phyloP scores from a whole-genome alignment of 2,113 vertebrate genomes.

The Suncus etruscus region DNA sequence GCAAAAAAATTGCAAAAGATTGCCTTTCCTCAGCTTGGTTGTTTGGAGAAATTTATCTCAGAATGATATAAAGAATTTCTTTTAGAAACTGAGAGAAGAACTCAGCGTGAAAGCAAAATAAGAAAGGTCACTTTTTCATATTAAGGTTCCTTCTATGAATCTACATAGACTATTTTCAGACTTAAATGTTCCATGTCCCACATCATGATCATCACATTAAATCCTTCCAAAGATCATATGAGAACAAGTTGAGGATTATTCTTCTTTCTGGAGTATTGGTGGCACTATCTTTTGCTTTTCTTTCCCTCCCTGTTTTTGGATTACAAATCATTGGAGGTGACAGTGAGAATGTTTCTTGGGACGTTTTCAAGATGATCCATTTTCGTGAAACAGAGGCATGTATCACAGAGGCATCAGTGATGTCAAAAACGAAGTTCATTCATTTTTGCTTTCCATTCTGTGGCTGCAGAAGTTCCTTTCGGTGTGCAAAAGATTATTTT shows the following conservation, averaged over 20 bases:
- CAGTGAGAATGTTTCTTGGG: too few species aligned
- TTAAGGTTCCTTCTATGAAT: background rate
- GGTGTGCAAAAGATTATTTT: too few species aligned
- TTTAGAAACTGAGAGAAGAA: constrained; percentile 36
- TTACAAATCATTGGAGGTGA: background rate
- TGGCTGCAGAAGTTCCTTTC: background rate
- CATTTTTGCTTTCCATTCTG: background rate
- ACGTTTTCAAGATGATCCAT: background rate
- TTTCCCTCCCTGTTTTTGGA: accelerated
- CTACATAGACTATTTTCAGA: background rate
- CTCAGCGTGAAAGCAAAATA: background rate
- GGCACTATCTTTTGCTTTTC: background rate
- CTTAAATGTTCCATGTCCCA: background rate
- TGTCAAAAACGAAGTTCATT: background rate
- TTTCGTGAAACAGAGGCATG: background rate
- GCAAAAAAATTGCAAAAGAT: background rate
- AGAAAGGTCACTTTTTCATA: background rate
- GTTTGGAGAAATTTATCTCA: constrained; percentile 26
- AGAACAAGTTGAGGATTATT: background rate
- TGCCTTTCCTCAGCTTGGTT: constrained; percentile 24
- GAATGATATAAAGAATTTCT: background rate
- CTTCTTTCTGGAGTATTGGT: background rate
- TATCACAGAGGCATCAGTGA: accelerated
- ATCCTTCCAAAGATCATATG: background rate
- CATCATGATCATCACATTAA: background rate